These are phyloP conservation scores for Falcaria lacertinaria DNA, from an alignment of 2,888 invertebrate genomes.

Conservation along the genomic window DNA sequence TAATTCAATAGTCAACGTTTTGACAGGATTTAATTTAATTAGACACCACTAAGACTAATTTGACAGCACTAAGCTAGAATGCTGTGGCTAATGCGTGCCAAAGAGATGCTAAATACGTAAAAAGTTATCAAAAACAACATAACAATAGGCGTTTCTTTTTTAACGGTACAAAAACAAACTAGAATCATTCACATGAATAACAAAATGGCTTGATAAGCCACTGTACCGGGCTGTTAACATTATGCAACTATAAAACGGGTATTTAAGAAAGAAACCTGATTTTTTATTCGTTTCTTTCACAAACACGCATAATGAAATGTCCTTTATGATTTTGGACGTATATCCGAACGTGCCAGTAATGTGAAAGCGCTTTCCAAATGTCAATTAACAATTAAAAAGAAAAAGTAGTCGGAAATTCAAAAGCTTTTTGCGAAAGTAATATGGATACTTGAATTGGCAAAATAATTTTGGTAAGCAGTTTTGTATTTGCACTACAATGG, in stretches of 20 bases:
- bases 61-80: too few species aligned
- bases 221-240: conserved; percentile 22
- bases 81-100: too few species aligned
- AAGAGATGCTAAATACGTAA: too few species aligned
- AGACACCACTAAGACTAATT: too few species aligned
- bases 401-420: background rate
- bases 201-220: conserved; percentile 26
- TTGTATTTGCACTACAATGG: too few species aligned
- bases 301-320: conserved; percentile 37
- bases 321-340: conserved; percentile 36
- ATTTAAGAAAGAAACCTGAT: conserved; percentile 57
- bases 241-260: conserved; percentile 43
- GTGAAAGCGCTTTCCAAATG: conserved; percentile 40
- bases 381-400: conserved; percentile 28
- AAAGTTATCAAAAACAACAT: too few species aligned
- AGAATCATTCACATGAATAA: conserved; percentile 30
- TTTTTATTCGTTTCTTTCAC: conserved; percentile 43
- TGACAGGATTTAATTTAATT: too few species aligned
- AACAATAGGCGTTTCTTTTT: too few species aligned
- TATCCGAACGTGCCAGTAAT: conserved; percentile 9
- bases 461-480: background rate
- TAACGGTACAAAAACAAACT: too few species aligned
- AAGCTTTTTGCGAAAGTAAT: background rate
- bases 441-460: background rate
- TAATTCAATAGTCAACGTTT: too few species aligned